These are phyloP conservation scores for Hippoglossus stenolepis DNA, from an alignment of 2,113 vertebrate species.

Conservation along the genomic window DNA sequence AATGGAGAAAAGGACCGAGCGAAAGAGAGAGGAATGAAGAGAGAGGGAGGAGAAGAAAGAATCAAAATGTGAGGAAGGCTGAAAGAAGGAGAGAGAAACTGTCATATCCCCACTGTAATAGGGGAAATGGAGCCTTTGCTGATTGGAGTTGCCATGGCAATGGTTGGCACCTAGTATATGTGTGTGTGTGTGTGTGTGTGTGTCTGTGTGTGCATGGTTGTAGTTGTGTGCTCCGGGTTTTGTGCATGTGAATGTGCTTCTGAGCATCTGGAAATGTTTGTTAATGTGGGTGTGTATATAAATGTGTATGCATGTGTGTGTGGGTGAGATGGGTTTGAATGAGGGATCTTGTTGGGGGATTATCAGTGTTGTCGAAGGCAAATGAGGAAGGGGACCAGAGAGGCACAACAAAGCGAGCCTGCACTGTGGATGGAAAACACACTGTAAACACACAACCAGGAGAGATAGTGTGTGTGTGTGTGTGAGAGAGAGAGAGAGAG, in stretches of 20 bases:
- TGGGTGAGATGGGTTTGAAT: conserved; percentile 44
- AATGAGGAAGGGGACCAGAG: conserved; percentile 58
- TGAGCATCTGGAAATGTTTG: conserved; percentile 51
- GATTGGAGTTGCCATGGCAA: conserved; percentile 79
- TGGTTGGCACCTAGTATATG: conserved; percentile 63
- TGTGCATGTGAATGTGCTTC: conserved; percentile 34
- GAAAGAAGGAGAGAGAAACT: conserved; percentile 61
- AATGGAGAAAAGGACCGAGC: conserved; percentile 13
- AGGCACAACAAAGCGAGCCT: conserved; percentile 41
- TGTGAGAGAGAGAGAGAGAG: background rate
- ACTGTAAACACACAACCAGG: conserved; percentile 40
- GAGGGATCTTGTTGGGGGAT: conserved; percentile 64
- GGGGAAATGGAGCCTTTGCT: conserved; percentile 70
- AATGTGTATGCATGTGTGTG: conserved; percentile 6
- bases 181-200: conserved; percentile 30
- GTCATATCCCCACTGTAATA: conserved; percentile 70
- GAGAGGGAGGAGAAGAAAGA: conserved; percentile 10
- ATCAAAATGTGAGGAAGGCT: conserved; percentile 48
- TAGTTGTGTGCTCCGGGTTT: conserved; percentile 47
- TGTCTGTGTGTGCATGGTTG: conserved; percentile 38
- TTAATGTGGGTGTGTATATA: conserved; percentile 2
- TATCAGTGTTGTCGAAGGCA: conserved; percentile 69
- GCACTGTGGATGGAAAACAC: conserved; percentile 43
- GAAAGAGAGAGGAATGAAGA: background rate
- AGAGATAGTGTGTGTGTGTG: no score